phyloP scores from a whole-genome alignment of 2,797 vertebrate species.

The Macrochelys suwanniensis region DNA sequence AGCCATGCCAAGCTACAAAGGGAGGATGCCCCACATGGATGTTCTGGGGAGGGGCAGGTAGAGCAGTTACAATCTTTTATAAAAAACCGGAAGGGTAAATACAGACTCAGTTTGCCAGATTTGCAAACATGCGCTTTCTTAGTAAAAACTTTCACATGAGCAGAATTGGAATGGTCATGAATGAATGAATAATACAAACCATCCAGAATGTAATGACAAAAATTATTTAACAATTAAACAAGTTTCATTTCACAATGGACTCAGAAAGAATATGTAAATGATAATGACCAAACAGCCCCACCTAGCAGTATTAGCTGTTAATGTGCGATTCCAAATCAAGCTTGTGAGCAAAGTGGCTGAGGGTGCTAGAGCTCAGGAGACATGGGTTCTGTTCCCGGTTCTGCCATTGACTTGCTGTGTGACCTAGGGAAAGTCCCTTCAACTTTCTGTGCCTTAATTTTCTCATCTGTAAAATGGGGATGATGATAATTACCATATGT shows the following conservation, averaged over 20 bases:
- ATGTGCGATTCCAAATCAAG: not conserved
- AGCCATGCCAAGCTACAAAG: not conserved
- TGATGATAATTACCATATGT: not conserved
- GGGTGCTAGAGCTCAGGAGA: not conserved
- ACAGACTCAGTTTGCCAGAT: not conserved
- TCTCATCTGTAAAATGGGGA: not conserved
- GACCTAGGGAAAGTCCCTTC: not conserved
- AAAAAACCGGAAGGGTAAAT: not conserved
- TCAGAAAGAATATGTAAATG: not conserved
- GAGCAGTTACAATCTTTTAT: not conserved
- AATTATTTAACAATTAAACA: not conserved
- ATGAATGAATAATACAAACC: not conserved
- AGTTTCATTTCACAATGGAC: not conserved
- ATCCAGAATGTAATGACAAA: not conserved
- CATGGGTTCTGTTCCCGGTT: not conserved
- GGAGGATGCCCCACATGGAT: accelerated
- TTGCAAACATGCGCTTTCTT: not conserved
- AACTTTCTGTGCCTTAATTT: constrained; percentile 1
- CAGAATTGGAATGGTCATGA: not conserved
- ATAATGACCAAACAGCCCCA: not conserved
- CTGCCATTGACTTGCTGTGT: not conserved
- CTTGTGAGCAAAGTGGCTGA: not conserved
- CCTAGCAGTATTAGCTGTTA: not conserved
- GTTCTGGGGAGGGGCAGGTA: not conserved
- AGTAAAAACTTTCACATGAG: not conserved